phyloP scores from a whole-genome alignment of 2,797 vertebrate genomes.

The Sebastolobus altivelis region DNA sequence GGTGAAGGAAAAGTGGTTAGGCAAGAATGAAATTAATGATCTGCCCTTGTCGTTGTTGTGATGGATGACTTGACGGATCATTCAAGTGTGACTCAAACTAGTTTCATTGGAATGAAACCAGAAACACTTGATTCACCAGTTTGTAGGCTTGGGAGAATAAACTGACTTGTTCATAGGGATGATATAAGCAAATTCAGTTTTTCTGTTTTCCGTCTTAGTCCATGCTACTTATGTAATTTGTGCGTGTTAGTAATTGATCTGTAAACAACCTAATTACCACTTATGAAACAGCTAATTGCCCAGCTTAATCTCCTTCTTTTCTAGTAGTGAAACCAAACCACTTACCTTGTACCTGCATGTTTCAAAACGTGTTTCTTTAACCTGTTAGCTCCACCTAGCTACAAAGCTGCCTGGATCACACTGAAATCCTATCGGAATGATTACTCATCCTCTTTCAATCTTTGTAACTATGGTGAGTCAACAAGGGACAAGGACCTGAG shows the following conservation, averaged over 20 bases:
- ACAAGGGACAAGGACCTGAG: conserved; percentile 63
- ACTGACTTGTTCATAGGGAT: neutral
- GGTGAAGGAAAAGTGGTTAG: neutral
- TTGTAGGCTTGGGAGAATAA: conserved; percentile 16
- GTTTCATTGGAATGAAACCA: conserved; percentile 44
- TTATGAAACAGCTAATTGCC: neutral
- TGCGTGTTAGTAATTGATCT: conserved; percentile 4
- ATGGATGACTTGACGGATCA: conserved; percentile 26
- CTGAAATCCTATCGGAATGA: conserved; percentile 37
- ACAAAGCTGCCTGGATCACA: conserved; percentile 29
- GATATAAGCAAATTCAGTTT: neutral
- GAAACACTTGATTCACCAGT: conserved; percentile 56
- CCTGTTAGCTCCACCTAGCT: conserved; percentile 44
- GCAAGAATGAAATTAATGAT: neutral
- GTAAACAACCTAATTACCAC: neutral
- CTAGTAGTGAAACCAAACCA: conserved; percentile 14
- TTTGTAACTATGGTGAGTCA: conserved; percentile 69
- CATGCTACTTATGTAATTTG: neutral
- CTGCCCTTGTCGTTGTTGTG: conserved; percentile 1
- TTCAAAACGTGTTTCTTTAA: conserved; percentile 37
- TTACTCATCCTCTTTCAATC: conserved; percentile 62
- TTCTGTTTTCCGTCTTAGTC: neutral
- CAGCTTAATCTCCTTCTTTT: neutral
- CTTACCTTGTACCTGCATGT: conserved; percentile 4
- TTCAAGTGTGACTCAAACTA: conserved; percentile 34